These are phyloP conservation scores for Synergus gifuensis DNA, from an alignment of 2,888 invertebrate genomes.

Conservation along the genomic window DNA sequence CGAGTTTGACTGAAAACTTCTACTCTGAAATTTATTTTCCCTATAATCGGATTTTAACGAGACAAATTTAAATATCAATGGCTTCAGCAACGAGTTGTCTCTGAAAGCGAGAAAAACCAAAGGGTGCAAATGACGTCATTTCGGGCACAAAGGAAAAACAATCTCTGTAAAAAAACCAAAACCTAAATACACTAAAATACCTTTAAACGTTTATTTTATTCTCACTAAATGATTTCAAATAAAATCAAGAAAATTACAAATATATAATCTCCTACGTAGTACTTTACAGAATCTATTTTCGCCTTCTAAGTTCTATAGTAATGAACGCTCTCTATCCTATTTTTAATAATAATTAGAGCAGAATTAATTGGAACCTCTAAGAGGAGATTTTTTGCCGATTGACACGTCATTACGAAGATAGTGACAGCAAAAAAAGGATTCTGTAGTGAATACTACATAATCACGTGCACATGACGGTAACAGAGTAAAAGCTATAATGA, in stretches of 20 bases:
- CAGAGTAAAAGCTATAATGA: no score
- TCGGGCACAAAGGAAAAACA: constrained; percentile 12
- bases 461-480: no score
- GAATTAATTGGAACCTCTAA: constrained; percentile 1
- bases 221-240: no score
- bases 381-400: background rate
- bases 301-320: background rate
- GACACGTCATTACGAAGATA: no score
- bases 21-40: constrained; percentile 14
- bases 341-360: constrained; percentile 18
- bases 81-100: background rate
- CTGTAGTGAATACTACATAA: no score
- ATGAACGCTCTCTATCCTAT: background rate
- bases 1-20: background rate
- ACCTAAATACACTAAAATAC: background rate
- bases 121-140: background rate
- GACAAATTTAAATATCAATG: constrained; percentile 36
- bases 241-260: background rate
- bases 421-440: no score
- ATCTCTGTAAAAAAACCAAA: background rate
- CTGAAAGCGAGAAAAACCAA: background rate
- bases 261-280: background rate
- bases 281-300: background rate
- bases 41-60: constrained; percentile 29
- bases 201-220: no score